A percentile compares a stretch with the other conserved stretches of the same genome.
Evolutionary conservation across 1,140 invertebrate genomes (phyloP).

Genomic region (Helicoverpa armigera): DNA sequence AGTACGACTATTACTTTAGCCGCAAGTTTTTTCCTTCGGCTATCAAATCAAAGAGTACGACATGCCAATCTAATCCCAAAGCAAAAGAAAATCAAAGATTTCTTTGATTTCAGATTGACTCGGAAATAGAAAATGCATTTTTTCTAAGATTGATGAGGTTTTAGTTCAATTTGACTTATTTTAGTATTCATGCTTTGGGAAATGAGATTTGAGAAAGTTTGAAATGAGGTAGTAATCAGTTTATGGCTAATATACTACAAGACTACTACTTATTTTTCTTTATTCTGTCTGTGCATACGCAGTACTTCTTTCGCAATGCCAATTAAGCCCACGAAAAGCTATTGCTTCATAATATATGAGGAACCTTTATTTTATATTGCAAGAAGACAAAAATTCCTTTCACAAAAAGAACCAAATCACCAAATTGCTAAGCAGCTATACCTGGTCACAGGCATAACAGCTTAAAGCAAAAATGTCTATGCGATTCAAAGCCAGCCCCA

Average conservation of each 20-base stretch:
- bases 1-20: too few relatives aligned
- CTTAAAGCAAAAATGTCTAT: conserved; percentile 43
- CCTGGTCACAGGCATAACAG: conserved; percentile 1
- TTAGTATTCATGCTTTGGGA: conserved; percentile 3
- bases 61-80: not conserved
- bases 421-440: conserved; percentile 2
- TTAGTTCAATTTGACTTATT: conserved; percentile 23
- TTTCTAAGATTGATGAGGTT: conserved; percentile 35
- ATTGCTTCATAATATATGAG: too few relatives aligned
- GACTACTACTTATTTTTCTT: too few relatives aligned
- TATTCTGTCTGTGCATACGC: too few relatives aligned
- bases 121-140: conserved; percentile 32
- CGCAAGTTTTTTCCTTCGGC: too few relatives aligned
- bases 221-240: not conserved
- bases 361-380: too few relatives aligned
- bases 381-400: not conserved
- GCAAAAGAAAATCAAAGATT: not conserved
- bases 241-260: not conserved
- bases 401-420: not conserved
- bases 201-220: not conserved
- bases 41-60: not conserved
- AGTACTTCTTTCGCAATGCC: too few relatives aligned
- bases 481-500: conserved; percentile 31
- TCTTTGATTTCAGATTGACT: conserved; percentile 3
- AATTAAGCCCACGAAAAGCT: too few relatives aligned